Conservation (phyloP, 2,113 vertebrate species). For the Peucedramus taeniatus region DNA sequence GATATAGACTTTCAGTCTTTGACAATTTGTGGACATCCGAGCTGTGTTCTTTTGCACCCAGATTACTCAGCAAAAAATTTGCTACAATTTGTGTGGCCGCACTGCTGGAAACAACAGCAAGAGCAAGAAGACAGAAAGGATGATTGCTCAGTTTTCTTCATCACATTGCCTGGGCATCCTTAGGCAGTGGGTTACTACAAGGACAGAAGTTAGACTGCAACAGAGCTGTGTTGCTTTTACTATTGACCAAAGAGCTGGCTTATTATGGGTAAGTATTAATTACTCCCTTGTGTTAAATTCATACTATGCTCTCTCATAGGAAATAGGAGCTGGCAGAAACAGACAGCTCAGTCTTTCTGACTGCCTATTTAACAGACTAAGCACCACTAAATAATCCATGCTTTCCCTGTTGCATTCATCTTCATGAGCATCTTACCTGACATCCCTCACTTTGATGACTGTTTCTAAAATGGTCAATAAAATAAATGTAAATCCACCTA, state of each 20-base stretch:
- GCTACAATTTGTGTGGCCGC: not conserved
- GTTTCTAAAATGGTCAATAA: not conserved
- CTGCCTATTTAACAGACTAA: not conserved
- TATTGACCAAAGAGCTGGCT: not conserved
- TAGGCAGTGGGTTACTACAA: not conserved
- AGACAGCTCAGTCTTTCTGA: not conserved
- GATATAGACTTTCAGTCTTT: not conserved
- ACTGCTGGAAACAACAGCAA: accelerated
- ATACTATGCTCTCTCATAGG: not conserved
- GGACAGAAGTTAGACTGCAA: not conserved
- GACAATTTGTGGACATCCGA: not conserved
- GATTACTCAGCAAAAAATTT: not conserved
- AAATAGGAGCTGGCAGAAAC: not conserved
- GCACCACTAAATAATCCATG: not conserved
- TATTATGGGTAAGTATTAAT: not conserved
- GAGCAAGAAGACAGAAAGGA: not conserved
- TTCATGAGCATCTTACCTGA: accelerated
- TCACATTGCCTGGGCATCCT: accelerated
- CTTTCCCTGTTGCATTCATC: not conserved
- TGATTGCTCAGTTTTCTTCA: not conserved
- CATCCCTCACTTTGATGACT: not conserved
- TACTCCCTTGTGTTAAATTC: not conserved
- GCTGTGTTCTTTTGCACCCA: not conserved
- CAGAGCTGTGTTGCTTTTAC: not conserved
- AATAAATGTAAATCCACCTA: not conserved